These are phyloP conservation scores for Saccostrea glomerata DNA, from an alignment of 1,140 invertebrate species.

Conservation along the genomic window DNA sequence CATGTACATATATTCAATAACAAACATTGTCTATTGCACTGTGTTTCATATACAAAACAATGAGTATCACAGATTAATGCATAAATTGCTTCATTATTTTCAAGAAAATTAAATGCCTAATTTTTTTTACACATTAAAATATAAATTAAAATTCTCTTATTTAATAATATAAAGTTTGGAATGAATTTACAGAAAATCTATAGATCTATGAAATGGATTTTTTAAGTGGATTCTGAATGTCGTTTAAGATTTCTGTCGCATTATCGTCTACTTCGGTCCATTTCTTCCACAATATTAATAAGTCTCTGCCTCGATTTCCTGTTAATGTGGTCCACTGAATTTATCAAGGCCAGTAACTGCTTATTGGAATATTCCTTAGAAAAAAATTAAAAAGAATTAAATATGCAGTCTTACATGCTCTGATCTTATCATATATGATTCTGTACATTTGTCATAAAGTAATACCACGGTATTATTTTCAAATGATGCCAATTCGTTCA, in stretches of 20 bases:
- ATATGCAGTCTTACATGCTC: neutral
- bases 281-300: conserved; percentile 85
- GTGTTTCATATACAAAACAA: conserved; percentile 9
- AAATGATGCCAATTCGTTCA: neutral
- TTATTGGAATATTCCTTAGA: conserved; percentile 94
- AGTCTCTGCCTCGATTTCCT: conserved; percentile 91
- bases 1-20: conserved; percentile 11
- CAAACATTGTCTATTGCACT: conserved; percentile 8
- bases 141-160: neutral
- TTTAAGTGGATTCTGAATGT: neutral
- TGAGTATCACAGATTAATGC: conserved; percentile 34
- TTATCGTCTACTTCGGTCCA: conserved; percentile 67
- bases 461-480: neutral
- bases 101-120: neutral
- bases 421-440: neutral
- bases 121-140: neutral
- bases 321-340: conserved; percentile 91
- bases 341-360: conserved; percentile 91
- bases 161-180: neutral
- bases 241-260: neutral
- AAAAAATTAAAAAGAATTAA: conserved; percentile 69
- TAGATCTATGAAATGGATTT: neutral
- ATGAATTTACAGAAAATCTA: neutral
- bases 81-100: neutral
- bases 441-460: neutral